A percentile compares a stretch with the other conserved stretches of the same genome.
Evolutionary conservation across 2,113 vertebrate genomes (phyloP).

Genomic region (Lipophrys pholis): DNA sequence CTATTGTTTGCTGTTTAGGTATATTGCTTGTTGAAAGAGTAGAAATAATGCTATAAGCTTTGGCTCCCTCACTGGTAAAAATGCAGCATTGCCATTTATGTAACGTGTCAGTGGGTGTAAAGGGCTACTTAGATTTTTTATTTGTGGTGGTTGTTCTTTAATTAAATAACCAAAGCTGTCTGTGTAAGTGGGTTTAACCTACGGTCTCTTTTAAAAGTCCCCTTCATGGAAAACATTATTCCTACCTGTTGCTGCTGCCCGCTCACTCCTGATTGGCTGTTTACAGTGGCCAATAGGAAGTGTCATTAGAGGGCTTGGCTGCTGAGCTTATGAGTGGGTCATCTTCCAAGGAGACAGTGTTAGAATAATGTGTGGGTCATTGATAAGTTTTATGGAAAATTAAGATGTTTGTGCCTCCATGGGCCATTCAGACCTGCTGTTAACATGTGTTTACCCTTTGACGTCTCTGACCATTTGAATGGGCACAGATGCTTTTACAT

Average conservation of each 20-base stretch:
- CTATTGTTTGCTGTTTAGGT: background rate
- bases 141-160: no score
- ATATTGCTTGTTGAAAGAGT: background rate
- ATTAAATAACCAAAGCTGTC: no score
- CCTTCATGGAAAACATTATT: constrained; percentile 30
- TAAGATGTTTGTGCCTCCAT: background rate
- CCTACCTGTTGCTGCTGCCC: constrained; percentile 28
- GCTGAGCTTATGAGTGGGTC: constrained; percentile 18
- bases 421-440: no score
- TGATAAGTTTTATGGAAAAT: constrained; percentile 6
- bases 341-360: constrained; percentile 4
- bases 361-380: constrained; percentile 1
- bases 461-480: no score
- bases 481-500: no score
- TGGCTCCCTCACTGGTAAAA: background rate
- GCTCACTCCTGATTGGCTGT: constrained; percentile 45
- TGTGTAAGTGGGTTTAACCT: background rate
- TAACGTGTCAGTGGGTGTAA: background rate
- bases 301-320: background rate
- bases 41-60: background rate
- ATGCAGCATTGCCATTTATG: background rate
- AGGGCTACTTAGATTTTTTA: no score
- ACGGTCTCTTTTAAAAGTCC: background rate
- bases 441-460: no score
- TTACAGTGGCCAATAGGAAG: constrained; percentile 56